Evolutionary conservation across 2,113 vertebrate genomes (phyloP), one percentile per base, ranked within the genome.

Genomic region (Hippocampus abdominalis): DNA sequence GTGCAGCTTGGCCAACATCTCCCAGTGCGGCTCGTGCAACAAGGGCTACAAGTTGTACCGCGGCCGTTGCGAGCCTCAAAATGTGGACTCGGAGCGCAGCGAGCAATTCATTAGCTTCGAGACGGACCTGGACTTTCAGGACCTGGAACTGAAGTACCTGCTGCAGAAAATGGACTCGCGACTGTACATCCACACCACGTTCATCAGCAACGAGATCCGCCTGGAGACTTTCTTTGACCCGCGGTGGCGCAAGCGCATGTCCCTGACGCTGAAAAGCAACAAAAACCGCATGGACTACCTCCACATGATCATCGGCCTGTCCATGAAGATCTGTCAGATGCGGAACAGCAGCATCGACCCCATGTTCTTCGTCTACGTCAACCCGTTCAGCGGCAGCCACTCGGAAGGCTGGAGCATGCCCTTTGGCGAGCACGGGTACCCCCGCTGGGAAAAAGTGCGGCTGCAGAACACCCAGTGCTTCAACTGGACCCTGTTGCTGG

Each of bases 101-200:
- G 97, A 99, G 93, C 96, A 99, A 91, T 99, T 99, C 90, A 95
- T 99, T 90, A 99, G 97, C 90, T 98, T 99, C 18, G 97, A 99
- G 90, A 99, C 97, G 0, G 97, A 99, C 89, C 87, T 99, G 91
- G 97, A 99, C 82, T 99, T 99, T 92, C 97, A 99, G 89, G 98
- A 99, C 89, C 92, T 98, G 82, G 98, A 99, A 89, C 93, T 99
- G n/a, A 98, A 98, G 84, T 99, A 99, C 90, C 88, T 99, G 86
- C 78, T 99, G 71, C 96, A 99, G 91, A 99, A 98, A 90, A 98
- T 98, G 96, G 98, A 99, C 90, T 97, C 97, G 0, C 94, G 98
- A 61, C 91, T 99, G 69, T 98, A 97, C 0, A 96, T 99, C 74
- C 97, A 98, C 86, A 98, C 98, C 63, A 98, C 97, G 20, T 99